A percentile compares a stretch with the other conserved stretches of the same genome.
phyloP scores from a whole-genome alignment of 2,797 vertebrate species.

The Sebastes kiyomatsui region DNA sequence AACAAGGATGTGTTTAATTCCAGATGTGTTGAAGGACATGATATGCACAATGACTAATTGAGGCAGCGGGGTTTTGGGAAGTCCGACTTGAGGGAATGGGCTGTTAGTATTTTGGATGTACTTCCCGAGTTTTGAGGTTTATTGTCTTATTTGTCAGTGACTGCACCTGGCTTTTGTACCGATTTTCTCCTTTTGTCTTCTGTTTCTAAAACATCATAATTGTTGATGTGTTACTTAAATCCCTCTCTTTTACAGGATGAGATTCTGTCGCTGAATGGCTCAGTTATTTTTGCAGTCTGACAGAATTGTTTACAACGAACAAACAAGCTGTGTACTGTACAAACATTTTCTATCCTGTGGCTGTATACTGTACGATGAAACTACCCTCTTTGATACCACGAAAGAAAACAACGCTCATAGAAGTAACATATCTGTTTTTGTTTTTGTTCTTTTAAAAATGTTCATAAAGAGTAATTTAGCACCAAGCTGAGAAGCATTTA shows the following conservation, averaged over 20 bases:
- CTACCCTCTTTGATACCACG: slow-evolving; percentile 61
- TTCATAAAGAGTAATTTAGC: slow-evolving; percentile 46
- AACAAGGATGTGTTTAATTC: slow-evolving; percentile 49
- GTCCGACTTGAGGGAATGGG: background rate
- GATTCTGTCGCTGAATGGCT: slow-evolving; percentile 1
- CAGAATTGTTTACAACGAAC: slow-evolving; percentile 73
- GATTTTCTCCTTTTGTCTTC: slow-evolving; percentile 20
- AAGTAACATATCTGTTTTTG: slow-evolving; percentile 26
- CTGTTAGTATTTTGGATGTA: slow-evolving; percentile 32
- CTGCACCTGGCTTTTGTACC: slow-evolving; percentile 43
- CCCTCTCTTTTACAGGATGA: slow-evolving; percentile 3
- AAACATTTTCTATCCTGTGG: slow-evolving; percentile 67
- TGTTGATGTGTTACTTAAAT: slow-evolving; percentile 6
- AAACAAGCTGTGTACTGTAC: slow-evolving; percentile 60
- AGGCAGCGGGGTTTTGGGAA: slow-evolving; percentile 12
- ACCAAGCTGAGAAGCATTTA: slow-evolving; percentile 27
- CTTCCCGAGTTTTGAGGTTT: slow-evolving; percentile 1
- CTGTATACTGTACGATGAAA: slow-evolving; percentile 48
- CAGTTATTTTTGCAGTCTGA: slow-evolving; percentile 50
- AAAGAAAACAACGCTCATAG: slow-evolving; percentile 12
- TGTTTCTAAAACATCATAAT: slow-evolving; percentile 36
- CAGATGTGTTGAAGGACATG: slow-evolving; percentile 29
- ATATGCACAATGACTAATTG: slow-evolving; percentile 52
- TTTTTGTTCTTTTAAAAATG: slow-evolving; percentile 32
- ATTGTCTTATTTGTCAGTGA: slow-evolving; percentile 28